A percentile compares a stretch with the other conserved stretches of the same genome.
These are phyloP conservation scores for Dasyurus viverrinus DNA, from an alignment of 2,113 vertebrate species.

Conservation along the genomic window DNA sequence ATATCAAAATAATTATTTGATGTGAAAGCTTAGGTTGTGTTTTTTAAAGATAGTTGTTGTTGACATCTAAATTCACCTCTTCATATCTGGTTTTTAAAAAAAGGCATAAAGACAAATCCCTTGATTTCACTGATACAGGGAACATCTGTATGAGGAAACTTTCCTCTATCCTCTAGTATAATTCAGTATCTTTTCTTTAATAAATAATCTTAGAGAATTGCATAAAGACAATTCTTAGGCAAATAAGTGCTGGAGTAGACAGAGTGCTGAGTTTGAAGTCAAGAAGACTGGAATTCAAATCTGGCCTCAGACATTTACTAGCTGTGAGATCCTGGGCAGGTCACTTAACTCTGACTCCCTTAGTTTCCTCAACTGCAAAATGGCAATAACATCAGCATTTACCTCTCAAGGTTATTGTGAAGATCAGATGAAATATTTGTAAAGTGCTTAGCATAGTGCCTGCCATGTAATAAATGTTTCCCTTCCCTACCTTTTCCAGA, in stretches of 20 bases:
- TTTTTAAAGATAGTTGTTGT: background rate
- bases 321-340: background rate
- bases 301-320: background rate
- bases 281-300: background rate
- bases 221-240: background rate
- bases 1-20: conserved; percentile 46
- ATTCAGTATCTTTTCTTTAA: background rate
- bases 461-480: background rate
- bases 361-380: background rate
- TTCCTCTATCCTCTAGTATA: background rate
- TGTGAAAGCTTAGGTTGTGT: conserved; percentile 30
- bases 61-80: background rate
- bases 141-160: background rate
- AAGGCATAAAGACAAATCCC: too few relatives aligned
- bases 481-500: background rate
- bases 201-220: background rate
- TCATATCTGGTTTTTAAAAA: background rate
- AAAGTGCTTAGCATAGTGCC: background rate
- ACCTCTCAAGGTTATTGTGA: background rate
- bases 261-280: background rate
- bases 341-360: background rate
- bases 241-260: background rate
- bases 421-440: background rate
- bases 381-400: background rate
- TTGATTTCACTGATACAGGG: background rate